Evolutionary conservation across 2,113 vertebrate genomes (phyloP), one percentile per base, ranked within the genome.

Genomic region (Otolemur garnettii): DNA sequence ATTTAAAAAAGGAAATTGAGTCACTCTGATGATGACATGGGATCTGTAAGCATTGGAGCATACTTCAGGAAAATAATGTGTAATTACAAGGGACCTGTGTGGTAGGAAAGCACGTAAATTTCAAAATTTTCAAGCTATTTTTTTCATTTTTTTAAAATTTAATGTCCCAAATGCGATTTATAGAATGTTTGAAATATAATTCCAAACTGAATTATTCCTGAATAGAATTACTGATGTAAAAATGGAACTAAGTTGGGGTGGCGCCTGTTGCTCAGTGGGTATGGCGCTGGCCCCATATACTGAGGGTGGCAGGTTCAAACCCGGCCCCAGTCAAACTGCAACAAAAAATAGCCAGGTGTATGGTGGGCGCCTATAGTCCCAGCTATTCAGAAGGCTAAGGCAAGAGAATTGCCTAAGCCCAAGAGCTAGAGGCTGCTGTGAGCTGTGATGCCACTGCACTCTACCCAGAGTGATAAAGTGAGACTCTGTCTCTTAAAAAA

Each of bases 231-330:
- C 60, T 64, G 60, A 28, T 64, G 24, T 10, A 90, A 88, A 92
- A 94, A 74, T 85, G 62, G 94, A 96, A 95, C 38, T 55, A 93
- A 93, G 50, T 33, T 38, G 38, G 38, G 38, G 38, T 38, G 38
- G 38, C 4, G 38, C 38, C 38, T 38, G 4, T 38, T 38, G 38
- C 38, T 38, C 38, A 38, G 38, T 38, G 38, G 4, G 38, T 38
- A 38, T 2, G 38, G 38, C 4, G 38, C 38, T 4, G 38, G 38
- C 38, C 38, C 38, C 38, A 38, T 38, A 38, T 38, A 38, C 38
- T 4, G 38, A 38, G 38, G 38, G 38, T 38, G 38, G 38, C 38
- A 4, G 38, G 38, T 38, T 38, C 38, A 38, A 38, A 38, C 38
- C 38, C 38, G 38, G 38, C 38, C 38, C 38, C 38, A 38, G 38